Conservation (phyloP, 1,140 invertebrate species). For the Trichonephila clavipes region DNA sequence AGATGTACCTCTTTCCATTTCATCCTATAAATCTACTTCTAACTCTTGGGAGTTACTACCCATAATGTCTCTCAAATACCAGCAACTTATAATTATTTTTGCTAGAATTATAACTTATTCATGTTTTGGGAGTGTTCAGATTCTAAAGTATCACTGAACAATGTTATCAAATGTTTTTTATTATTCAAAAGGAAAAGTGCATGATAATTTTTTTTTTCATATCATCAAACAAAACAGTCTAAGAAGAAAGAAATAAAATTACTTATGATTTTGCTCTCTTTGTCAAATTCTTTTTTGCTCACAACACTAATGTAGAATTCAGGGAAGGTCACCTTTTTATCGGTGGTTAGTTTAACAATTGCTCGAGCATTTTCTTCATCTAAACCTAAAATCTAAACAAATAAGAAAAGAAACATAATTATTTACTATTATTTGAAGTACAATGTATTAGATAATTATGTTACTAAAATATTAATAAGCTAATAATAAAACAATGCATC, state of each 20-base stretch:
- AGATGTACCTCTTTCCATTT: no score
- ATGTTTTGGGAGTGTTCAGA: no score
- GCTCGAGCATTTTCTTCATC: conserved; percentile 91
- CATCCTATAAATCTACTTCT: no score
- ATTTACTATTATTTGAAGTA: background rate
- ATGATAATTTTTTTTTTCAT: background rate
- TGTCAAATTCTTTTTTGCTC: conserved; percentile 88
- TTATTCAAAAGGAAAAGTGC: background rate
- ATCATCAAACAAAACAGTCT: background rate
- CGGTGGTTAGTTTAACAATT: conserved; percentile 89
- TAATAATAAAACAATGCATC: no score
- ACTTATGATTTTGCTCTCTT: conserved; percentile 85
- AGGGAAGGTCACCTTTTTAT: conserved; percentile 87
- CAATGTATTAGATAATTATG: no score
- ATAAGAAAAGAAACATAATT: background rate
- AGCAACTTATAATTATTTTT: no score
- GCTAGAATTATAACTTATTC: no score
- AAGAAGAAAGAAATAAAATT: background rate
- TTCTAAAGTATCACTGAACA: no score
- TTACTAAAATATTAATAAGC: no score
- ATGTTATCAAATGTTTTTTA: no score
- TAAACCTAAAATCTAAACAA: conserved; percentile 87
- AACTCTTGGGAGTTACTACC: no score
- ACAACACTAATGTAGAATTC: conserved; percentile 90
- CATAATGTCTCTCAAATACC: no score